Evolutionary conservation across 2,888 invertebrate species (phyloP).

Genomic region (Chesias legatella): DNA sequence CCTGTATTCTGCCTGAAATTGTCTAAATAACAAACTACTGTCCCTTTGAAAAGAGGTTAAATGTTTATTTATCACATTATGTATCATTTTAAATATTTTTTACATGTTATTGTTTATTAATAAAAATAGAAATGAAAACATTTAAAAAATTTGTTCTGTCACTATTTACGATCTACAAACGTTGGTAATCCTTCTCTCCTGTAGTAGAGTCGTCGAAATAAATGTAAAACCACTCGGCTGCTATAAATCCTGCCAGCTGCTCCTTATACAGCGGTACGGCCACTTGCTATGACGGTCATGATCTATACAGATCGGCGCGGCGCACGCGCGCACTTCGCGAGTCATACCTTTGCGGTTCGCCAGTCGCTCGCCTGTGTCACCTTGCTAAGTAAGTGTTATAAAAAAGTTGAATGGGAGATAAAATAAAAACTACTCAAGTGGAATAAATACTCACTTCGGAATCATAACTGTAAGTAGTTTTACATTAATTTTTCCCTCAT

Average conservation of each 20-base stretch:
- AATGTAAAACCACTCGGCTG: no score
- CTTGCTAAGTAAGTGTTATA: slow-evolving; percentile 18
- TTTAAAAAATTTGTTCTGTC: no score
- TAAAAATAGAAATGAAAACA: no score
- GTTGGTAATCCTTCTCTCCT: no score
- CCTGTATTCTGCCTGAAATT: no score
- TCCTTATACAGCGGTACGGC: slow-evolving; percentile 4
- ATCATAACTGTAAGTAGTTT: slow-evolving; percentile 15
- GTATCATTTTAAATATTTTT: no score
- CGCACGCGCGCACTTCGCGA: slow-evolving; percentile 46
- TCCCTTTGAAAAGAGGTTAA: no score
- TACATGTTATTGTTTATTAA: no score
- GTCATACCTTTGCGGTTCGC: slow-evolving; percentile 43
- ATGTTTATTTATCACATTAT: no score
- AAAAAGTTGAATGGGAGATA: slow-evolving; percentile 34
- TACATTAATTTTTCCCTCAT: background rate
- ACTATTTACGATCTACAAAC: no score
- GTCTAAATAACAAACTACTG: no score
- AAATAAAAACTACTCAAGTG: slow-evolving; percentile 14
- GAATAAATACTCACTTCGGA: slow-evolving; percentile 1
- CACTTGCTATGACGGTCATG: slow-evolving; percentile 23
- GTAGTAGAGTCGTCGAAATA: no score
- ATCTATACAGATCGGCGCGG: slow-evolving; percentile 45
- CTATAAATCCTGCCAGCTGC: slow-evolving; percentile 6
- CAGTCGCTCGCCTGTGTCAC: slow-evolving; percentile 40